A percentile compares a stretch with the other conserved stretches of the same genome.
Conservation (phyloP, 2,797 vertebrate species). For the Nyctalus aviator region DNA sequence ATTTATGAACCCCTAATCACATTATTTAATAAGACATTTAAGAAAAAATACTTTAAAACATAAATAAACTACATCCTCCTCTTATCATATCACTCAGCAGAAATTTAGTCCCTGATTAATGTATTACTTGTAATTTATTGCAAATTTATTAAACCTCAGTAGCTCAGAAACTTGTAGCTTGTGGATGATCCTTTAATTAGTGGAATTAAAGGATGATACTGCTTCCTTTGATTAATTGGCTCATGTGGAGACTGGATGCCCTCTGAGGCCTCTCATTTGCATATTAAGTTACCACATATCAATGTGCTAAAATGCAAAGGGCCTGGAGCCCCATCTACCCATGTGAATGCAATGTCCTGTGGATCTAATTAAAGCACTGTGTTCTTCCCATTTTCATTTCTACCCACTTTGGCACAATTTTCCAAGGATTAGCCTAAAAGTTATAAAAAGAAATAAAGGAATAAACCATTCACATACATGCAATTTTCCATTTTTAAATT, state of each 20-base stretch:
- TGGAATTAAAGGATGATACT: conserved; percentile 79
- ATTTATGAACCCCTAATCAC: conserved; percentile 16
- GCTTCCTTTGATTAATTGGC: conserved; percentile 83
- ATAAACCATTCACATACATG: conserved; percentile 61
- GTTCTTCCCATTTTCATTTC: conserved; percentile 39
- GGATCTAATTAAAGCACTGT: conserved; percentile 79
- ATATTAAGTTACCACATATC: conserved; percentile 77
- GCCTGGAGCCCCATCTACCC: conserved; percentile 45
- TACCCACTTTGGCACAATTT: conserved; percentile 65
- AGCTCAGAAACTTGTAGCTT: conserved; percentile 74
- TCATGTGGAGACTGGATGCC: conserved; percentile 71
- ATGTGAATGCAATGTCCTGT: conserved; percentile 71
- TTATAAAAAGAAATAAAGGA: neutral
- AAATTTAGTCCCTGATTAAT: conserved; percentile 67
- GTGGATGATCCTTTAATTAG: conserved; percentile 82
- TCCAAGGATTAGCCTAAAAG: conserved; percentile 66
- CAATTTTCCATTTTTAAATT: conserved; percentile 68
- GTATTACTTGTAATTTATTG: conserved; percentile 75
- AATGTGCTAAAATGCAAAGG: conserved; percentile 43
- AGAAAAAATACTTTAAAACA: neutral
- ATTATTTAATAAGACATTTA: conserved; percentile 47
- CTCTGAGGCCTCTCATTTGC: conserved; percentile 76
- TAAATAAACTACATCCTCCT: neutral
- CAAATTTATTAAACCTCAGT: conserved; percentile 75
- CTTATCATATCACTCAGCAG: neutral